Base-by-base conservation (phyloP, 2,888 invertebrate genomes). In the Drosophila setosimentum region DNA sequence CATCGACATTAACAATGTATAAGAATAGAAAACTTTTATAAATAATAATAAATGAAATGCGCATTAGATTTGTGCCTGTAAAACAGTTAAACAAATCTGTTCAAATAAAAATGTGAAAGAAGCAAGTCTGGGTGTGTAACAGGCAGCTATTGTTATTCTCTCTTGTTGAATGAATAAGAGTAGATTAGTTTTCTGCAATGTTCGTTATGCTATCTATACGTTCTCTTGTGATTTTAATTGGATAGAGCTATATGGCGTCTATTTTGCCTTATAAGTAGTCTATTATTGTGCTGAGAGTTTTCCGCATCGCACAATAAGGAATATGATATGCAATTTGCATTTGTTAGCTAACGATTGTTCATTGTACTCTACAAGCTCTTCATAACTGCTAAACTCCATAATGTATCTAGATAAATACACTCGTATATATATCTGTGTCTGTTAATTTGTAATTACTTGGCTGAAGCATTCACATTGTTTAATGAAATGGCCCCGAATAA, bases 401-500 rank as follows among this genome's bases (percentile, higher is more conserved):
- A 59, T 64, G 59, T 55, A 49, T 68, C 48, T 50, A 76, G 57
- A 73, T 64, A 69, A 51, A 53, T 61, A 16, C 24, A 45, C 4
- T 45, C 1, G 10, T 50, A 21, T 53, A 42, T 64, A 49, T 18
- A 27, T 13, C 16, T 16, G 24, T 51, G 48, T 13, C 29, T 62
- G 49, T 55, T 45, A 49, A 48, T 49, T 48, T 63, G 50, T 61
- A 74, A 66, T 70, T 71, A 69, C 63, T 61, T 54, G 53, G 40
- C 59, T 80, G 50, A 60, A 64, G 63, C 42, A 45, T 21, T 75
- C 59, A 53, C 71, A 79, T 75, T 78, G 76, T 75, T 78, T 70
- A 72, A 85, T 75, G 66, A 80, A 82, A 82, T 80, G 68, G 55
- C 77, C 30, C 32, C 74, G 69, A 59, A 62, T 73, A 86, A 82